Percentiles rank a stretch among this genome's conserved stretches.
Evolutionary conservation across 2,888 invertebrate genomes (phyloP).

Genomic region (Trichopria drosophilae): DNA sequence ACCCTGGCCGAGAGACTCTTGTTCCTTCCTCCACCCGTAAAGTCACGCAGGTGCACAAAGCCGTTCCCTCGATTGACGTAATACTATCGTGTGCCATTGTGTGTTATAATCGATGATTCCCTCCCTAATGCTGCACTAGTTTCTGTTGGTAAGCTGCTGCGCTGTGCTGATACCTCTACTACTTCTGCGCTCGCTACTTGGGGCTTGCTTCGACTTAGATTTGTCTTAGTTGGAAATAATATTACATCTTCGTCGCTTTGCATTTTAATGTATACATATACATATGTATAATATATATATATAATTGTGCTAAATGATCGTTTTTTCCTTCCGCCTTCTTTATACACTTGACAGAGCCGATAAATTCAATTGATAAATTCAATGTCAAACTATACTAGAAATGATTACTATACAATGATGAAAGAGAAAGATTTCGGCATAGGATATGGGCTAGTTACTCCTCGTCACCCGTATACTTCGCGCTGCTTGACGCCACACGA

Average conservation of each 20-base stretch:
- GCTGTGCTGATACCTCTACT: slow-evolving; percentile 9
- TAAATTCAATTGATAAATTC: slow-evolving; percentile 52
- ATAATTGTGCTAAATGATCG: slow-evolving; percentile 56
- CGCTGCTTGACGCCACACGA: no score
- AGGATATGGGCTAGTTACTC: slow-evolving; percentile 42
- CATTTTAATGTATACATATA: slow-evolving; percentile 38
- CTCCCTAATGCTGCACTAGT: slow-evolving; percentile 3
- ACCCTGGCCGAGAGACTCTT: slow-evolving; percentile 24
- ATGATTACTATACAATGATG: slow-evolving; percentile 58
- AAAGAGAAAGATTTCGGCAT: slow-evolving; percentile 52
- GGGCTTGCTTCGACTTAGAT: slow-evolving; percentile 30
- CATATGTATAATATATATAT: slow-evolving; percentile 37
- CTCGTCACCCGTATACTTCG: slow-evolving; percentile 42
- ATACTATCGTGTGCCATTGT: slow-evolving; percentile 46
- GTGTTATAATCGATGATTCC: slow-evolving; percentile 5
- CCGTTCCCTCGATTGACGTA: slow-evolving; percentile 47
- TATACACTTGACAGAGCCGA: slow-evolving; percentile 55
- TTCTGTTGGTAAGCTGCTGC: slow-evolving; percentile 7
- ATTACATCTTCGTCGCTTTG: slow-evolving; percentile 38
- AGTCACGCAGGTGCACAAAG: slow-evolving; percentile 38
- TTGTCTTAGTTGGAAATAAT: slow-evolving; percentile 35
- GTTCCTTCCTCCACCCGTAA: slow-evolving; percentile 22
- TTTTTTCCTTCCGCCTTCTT: slow-evolving; percentile 43
- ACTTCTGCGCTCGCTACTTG: slow-evolving; percentile 14
- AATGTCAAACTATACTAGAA: slow-evolving; percentile 55